phyloP scores from a whole-genome alignment of 2,888 invertebrate species.

The Aleiodes testaceus region DNA sequence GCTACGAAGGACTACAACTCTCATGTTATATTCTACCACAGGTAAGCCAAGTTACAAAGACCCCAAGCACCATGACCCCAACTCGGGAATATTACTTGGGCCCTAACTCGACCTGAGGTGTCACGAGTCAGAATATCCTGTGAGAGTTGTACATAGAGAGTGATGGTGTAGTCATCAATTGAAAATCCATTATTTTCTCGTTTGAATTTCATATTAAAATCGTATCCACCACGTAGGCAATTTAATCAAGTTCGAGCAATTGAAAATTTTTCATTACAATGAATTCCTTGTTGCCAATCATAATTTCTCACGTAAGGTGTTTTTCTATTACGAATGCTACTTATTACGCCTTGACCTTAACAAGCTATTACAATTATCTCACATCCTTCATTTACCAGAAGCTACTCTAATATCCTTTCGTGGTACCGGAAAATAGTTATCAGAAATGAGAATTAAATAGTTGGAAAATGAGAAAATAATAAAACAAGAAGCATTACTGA shows the following conservation, averaged over 20 bases:
- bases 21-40: conserved; percentile 33
- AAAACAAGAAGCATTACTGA: conserved; percentile 19
- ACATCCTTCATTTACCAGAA: conserved; percentile 45
- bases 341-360: conserved; percentile 53
- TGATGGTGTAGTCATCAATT: too few relatives aligned
- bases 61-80: conserved; percentile 50
- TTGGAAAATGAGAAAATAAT: background rate
- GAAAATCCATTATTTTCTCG: background rate
- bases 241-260: background rate
- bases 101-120: conserved; percentile 45
- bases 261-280: background rate
- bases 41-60: conserved; percentile 39
- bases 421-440: conserved; percentile 37
- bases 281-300: conserved; percentile 2
- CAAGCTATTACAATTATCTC: conserved; percentile 51
- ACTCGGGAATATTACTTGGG: conserved; percentile 49
- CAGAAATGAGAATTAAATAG: conserved; percentile 25
- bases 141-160: background rate
- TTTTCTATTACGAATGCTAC: conserved; percentile 5
- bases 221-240: background rate
- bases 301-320: conserved; percentile 9
- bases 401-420: conserved; percentile 42
- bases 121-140: conserved; percentile 48
- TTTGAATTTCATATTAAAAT: conserved; percentile 9
- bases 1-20: conserved; percentile 45